These are phyloP conservation scores for Tanytarsus gracilentus DNA, from an alignment of 2,888 invertebrate genomes.

Conservation along the genomic window DNA sequence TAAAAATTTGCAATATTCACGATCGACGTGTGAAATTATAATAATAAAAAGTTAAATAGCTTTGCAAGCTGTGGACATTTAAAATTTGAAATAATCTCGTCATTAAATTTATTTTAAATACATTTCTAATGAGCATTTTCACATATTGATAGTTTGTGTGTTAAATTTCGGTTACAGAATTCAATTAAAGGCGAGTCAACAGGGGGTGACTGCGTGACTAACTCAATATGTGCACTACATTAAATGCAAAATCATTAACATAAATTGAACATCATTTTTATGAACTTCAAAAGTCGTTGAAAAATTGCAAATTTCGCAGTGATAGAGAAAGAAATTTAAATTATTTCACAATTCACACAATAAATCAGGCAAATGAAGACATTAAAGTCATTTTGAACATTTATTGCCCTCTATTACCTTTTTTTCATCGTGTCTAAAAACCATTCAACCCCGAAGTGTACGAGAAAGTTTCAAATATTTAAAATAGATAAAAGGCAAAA, in stretches of 20 bases:
- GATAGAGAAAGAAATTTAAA: too few relatives aligned
- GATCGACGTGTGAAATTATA: too few relatives aligned
- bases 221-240: not conserved
- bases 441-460: conserved; percentile 2
- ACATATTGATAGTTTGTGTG: not conserved
- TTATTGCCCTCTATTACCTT: conserved; percentile 26
- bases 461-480: not conserved
- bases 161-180: conserved; percentile 2
- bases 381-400: conserved; percentile 18
- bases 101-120: too few relatives aligned
- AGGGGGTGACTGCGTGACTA: conserved; percentile 17
- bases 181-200: conserved; percentile 11
- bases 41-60: too few relatives aligned
- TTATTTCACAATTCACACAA: conserved; percentile 21
- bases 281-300: too few relatives aligned
- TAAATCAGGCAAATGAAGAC: conserved; percentile 29
- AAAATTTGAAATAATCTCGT: not conserved
- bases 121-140: not conserved
- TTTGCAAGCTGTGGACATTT: not conserved
- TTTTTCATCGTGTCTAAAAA: not conserved
- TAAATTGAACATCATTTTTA: conserved; percentile 1
- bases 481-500: conserved; percentile 12
- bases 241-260: conserved; percentile 8
- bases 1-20: too few relatives aligned
- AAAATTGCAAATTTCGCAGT: too few relatives aligned